These are phyloP conservation scores for Eupeodes luniger DNA, from an alignment of 2,888 invertebrate genomes.

Conservation along the genomic window DNA sequence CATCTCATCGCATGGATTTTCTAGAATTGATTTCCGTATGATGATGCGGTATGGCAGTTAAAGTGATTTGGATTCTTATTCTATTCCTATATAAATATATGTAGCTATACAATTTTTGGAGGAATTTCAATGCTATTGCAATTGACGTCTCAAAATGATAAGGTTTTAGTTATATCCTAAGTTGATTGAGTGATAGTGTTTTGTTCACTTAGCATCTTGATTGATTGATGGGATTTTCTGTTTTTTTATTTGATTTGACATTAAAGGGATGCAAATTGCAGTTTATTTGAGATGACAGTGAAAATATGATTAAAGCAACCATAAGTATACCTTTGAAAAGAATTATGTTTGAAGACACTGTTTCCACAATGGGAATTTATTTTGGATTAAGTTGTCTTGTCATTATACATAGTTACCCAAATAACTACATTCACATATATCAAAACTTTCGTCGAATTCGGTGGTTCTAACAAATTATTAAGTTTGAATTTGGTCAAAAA, in stretches of 20 bases:
- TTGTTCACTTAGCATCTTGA: conserved; percentile 39
- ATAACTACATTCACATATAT: no score
- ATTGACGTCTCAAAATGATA: conserved; percentile 48
- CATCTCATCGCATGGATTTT: not conserved
- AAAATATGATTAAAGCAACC: not conserved
- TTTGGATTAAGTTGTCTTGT: no score
- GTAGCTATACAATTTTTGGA: not conserved
- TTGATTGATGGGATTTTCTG: conserved; percentile 40
- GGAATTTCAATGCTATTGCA: conserved; percentile 46
- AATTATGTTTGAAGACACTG: no score
- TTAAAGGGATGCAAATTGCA: conserved; percentile 29
- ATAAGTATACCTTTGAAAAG: no score
- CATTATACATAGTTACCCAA: no score
- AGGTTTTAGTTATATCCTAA: not conserved
- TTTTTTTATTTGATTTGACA: conserved; percentile 18
- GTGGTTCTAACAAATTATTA: no score
- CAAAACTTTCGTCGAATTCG: no score
- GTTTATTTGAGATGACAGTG: conserved; percentile 11
- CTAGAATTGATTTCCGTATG: not conserved
- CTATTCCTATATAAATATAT: not conserved
- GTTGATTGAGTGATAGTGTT: conserved; percentile 64
- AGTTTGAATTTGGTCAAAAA: no score
- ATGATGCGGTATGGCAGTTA: not conserved
- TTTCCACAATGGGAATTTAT: no score
- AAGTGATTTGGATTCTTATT: conserved; percentile 20